A percentile compares a stretch with the other conserved stretches of the same genome.
Conservation (phyloP, 2,797 vertebrate genomes). For the Eptatretus atami region DNA sequence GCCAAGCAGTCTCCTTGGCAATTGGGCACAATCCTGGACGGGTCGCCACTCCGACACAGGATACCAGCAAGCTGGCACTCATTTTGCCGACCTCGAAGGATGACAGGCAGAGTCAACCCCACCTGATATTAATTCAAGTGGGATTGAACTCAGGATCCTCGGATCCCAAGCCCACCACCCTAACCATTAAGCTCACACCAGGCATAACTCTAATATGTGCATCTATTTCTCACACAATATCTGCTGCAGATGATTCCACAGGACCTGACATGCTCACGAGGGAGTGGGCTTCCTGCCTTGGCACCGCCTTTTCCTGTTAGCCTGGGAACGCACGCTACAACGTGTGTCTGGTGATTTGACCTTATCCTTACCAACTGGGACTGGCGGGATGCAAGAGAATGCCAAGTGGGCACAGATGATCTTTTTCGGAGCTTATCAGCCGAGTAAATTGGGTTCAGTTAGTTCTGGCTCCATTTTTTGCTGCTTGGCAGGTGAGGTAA, state of each 20-base stretch:
- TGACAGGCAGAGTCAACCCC: too few relatives aligned
- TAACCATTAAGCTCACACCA: too few relatives aligned
- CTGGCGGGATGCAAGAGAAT: slow-evolving; percentile 42
- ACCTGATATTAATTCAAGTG: too few relatives aligned
- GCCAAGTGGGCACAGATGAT: slow-evolving; percentile 47
- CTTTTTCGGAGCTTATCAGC: slow-evolving; percentile 41
- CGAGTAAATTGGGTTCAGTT: slow-evolving; percentile 27
- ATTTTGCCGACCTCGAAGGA: too few relatives aligned
- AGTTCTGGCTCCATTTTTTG: slow-evolving; percentile 71
- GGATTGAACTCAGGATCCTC: too few relatives aligned
- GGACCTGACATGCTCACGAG: slow-evolving; percentile 86
- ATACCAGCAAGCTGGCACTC: too few relatives aligned
- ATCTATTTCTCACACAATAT: too few relatives aligned
- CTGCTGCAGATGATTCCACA: slow-evolving; percentile 22
- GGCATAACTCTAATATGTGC: too few relatives aligned
- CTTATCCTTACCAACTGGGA: slow-evolving; percentile 88
- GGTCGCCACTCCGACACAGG: too few relatives aligned
- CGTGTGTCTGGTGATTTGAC: slow-evolving; percentile 44
- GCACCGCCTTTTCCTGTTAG: slow-evolving; percentile 48
- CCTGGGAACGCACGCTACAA: slow-evolving; percentile 60
- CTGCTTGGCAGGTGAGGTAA: slow-evolving; percentile 53
- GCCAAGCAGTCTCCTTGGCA: too few relatives aligned
- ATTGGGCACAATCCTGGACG: too few relatives aligned
- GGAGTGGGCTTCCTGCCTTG: slow-evolving; percentile 63
- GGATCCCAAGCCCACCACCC: too few relatives aligned